Evolutionary conservation across 2,888 invertebrate genomes (phyloP).

Genomic region (Scaptomyza flava): DNA sequence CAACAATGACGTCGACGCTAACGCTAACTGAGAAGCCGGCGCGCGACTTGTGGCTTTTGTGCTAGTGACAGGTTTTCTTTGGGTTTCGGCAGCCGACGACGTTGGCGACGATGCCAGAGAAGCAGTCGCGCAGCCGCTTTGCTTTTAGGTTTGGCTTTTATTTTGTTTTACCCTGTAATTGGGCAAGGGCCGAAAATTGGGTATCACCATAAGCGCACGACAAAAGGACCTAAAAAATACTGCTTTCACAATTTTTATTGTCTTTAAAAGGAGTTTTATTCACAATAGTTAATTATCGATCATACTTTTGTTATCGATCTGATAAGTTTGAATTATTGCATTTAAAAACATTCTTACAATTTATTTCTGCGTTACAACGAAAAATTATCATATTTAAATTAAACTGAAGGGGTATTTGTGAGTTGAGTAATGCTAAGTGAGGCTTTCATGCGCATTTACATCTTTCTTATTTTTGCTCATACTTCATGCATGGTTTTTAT

Average conservation of each 20-base stretch:
- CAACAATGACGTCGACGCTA: background rate
- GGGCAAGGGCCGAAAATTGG: background rate
- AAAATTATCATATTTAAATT: background rate
- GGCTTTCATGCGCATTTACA: conserved; percentile 2
- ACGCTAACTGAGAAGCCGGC: conserved; percentile 33
- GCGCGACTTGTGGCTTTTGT: conserved; percentile 36
- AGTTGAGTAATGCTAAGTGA: background rate
- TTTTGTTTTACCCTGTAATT: conserved; percentile 33
- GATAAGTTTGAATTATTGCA: background rate
- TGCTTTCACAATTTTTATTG: background rate
- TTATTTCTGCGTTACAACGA: background rate
- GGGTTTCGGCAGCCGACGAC: conserved; percentile 26
- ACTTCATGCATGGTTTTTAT: conserved; percentile 40
- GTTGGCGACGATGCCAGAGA: conserved; percentile 2
- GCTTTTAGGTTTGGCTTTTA: conserved; percentile 47
- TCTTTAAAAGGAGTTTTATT: background rate
- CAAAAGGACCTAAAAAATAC: background rate
- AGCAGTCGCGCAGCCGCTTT: conserved; percentile 19
- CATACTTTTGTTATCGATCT: background rate
- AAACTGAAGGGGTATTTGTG: conserved; percentile 12
- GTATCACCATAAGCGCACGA: background rate
- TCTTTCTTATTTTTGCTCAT: conserved; percentile 1
- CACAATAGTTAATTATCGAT: background rate
- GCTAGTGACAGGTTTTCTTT: conserved; percentile 54
- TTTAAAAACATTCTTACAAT: background rate